phyloP scores from a whole-genome alignment of 92 coral and sea anemone species.

The Paramuricea clavata region DNA sequence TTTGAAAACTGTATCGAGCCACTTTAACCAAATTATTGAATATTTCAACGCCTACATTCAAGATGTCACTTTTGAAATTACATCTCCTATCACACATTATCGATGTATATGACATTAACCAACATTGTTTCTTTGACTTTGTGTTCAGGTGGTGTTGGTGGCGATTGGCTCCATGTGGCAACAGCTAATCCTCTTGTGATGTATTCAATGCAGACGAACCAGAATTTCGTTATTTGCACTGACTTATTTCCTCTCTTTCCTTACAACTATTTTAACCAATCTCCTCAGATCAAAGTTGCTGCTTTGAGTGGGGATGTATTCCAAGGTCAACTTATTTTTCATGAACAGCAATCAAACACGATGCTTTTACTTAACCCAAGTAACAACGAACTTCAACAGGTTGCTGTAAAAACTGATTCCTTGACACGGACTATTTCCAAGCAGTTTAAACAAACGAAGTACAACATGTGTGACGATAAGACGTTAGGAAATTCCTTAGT shows the following conservation, averaged over 20 bases:
- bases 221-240: conserved; percentile 76
- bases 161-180: conserved; percentile 94
- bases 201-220: conserved; percentile 85
- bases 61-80: no score
- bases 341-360: conserved; percentile 82
- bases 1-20: no score
- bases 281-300: conserved; percentile 85
- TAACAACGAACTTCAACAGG: conserved; percentile 62
- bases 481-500: conserved; percentile 83
- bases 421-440: conserved; percentile 85
- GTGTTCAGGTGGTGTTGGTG: conserved; percentile 76
- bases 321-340: conserved; percentile 84
- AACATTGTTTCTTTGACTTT: not conserved
- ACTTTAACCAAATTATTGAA: no score
- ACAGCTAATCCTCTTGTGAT: conserved; percentile 89
- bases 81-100: no score
- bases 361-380: conserved; percentile 75
- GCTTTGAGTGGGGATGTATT: conserved; percentile 79
- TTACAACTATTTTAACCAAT: conserved; percentile 65
- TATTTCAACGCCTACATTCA: no score
- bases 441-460: conserved; percentile 80
- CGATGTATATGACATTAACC: no score
- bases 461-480: conserved; percentile 74
- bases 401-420: conserved; percentile 74
- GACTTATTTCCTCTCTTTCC: conserved; percentile 87